Base-by-base conservation (phyloP, 1,140 invertebrate genomes). In the Riptortus pedestris region DNA sequence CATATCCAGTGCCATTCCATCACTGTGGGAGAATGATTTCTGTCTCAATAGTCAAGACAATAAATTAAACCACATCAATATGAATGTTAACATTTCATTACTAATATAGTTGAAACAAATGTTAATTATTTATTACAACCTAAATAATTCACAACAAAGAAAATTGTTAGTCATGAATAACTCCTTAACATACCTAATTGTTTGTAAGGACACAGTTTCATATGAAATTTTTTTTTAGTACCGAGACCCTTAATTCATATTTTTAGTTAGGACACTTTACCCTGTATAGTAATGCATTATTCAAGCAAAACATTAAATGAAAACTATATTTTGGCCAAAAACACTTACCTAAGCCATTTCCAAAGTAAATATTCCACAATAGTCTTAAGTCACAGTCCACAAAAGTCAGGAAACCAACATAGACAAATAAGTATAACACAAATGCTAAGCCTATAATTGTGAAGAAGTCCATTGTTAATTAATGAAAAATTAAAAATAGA, bases 381-480 rank as follows among this genome's bases (percentile, higher is more conserved):
- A 70, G 51, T 20, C 59, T 48, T 1, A 70, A 26, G 29, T 70
- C 69, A n/a, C 65, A 65, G 43, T 70, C 69, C 12, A 58, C 43
- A 18, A 67, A 33, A 14, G 66, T 60, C 11, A 68, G 57, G 16
- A 70, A 45, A 18, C 68, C 7, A 3, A 68, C 52, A 52, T 69
- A 69, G 11, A 67, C 45, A 1, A 63, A 47, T 47, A 66, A 29
- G 33, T 69, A 69, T 14, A 67, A 14, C 20, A 65, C 60, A 20
- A 65, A 16, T 18, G 58, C 24, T 29, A 67, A 26, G 20, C 66
- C 66, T 28, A 67, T 59, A 14, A 67, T 28, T 0, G 66, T 65
- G 24, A 67, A 59, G n/a, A 67, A n/a, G 27, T 67, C 66, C 66
- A 67, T 67, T 26, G 43, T n/a, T n/a, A n/a, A n/a, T n/a, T n/a